Evolutionary conservation across 2,888 invertebrate species (phyloP).

Genomic region (Alloscopus bannaensis): DNA sequence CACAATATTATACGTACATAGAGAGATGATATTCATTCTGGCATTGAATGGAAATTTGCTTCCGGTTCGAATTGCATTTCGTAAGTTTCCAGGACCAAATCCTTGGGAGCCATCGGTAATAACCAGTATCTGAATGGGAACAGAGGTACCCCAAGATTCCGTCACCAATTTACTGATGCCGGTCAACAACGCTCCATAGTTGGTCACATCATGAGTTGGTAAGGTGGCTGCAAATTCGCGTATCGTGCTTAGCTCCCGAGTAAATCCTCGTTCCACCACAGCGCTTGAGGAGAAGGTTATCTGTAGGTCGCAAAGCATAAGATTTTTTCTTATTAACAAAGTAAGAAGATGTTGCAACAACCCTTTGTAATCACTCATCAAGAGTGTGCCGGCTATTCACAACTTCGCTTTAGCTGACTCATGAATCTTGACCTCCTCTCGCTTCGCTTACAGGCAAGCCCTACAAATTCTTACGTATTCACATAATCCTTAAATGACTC

Average conservation of each 20-base stretch:
- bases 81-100: constrained; percentile 81
- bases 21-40: constrained; percentile 81
- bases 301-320: constrained; percentile 75
- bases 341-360: too few relatives aligned
- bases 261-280: constrained; percentile 87
- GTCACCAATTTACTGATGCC: constrained; percentile 87
- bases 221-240: constrained; percentile 85
- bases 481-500: too few relatives aligned
- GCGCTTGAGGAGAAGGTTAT: constrained; percentile 78
- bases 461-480: too few relatives aligned
- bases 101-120: constrained; percentile 87
- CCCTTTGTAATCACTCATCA: too few relatives aligned
- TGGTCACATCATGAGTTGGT: constrained; percentile 91
- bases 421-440: too few relatives aligned
- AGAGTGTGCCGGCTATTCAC: too few relatives aligned
- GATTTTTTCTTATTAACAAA: too few relatives aligned
- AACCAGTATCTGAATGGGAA: constrained; percentile 84
- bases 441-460: too few relatives aligned
- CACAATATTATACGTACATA: constrained; percentile 72
- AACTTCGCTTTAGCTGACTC: too few relatives aligned
- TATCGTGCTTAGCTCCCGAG: constrained; percentile 89
- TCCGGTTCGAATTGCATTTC: constrained; percentile 78
- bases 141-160: constrained; percentile 93
- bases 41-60: constrained; percentile 88
- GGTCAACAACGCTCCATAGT: constrained; percentile 86